Evolutionary conservation across 2,797 vertebrate species (phyloP).

Genomic region (Trachurus trachurus): DNA sequence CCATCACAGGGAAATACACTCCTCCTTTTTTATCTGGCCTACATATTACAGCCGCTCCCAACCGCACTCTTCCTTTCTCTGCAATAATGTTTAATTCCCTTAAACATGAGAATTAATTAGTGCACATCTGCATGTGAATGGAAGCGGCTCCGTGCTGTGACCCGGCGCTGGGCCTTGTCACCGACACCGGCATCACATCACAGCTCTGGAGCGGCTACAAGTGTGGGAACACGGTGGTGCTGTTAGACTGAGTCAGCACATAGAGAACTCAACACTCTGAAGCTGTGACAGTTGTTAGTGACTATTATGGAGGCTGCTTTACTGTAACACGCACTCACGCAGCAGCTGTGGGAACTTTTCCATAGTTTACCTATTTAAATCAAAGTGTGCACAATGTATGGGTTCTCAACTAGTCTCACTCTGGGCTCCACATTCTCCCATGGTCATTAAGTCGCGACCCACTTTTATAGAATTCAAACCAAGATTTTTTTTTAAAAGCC

Average conservation of each 20-base stretch:
- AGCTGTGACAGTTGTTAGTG: constrained; percentile 3
- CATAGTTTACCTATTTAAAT: background rate
- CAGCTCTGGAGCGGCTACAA: background rate
- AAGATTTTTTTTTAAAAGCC: too few relatives aligned
- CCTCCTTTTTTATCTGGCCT: constrained; percentile 80
- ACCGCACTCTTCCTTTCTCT: constrained; percentile 72
- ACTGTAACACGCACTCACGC: constrained; percentile 8
- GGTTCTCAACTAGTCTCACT: too few relatives aligned
- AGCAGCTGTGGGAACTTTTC: background rate
- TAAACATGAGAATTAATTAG: constrained; percentile 89
- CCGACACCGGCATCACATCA: constrained; percentile 35
- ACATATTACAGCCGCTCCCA: constrained; percentile 80
- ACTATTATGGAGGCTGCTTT: constrained; percentile 25
- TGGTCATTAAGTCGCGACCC: too few relatives aligned
- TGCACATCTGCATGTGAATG: constrained; percentile 86
- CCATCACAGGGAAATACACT: constrained; percentile 67
- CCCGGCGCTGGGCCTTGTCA: constrained; percentile 30
- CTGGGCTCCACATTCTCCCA: too few relatives aligned
- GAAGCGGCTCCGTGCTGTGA: constrained; percentile 56
- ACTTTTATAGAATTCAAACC: too few relatives aligned
- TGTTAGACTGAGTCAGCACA: constrained; percentile 58
- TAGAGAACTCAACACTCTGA: constrained; percentile 6
- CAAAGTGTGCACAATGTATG: background rate
- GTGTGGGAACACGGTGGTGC: background rate
- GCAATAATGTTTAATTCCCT: constrained; percentile 85